Conservation (phyloP, 53 echinoderm and acorn worm genomes). For the Apostichopus leukothele region DNA sequence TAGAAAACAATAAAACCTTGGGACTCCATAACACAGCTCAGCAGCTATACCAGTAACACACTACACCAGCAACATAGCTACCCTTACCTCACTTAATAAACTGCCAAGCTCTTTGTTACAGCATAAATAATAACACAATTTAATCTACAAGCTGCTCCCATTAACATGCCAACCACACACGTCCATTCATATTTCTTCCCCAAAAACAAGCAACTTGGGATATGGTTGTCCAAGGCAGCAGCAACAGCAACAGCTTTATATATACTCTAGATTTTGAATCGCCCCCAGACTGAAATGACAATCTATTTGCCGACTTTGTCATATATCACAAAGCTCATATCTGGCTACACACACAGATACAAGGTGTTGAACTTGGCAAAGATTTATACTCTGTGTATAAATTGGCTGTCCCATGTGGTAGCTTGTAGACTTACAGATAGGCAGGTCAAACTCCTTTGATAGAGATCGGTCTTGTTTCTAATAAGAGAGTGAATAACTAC, state of each 20-base stretch:
- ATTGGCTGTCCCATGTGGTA: constrained; percentile 42
- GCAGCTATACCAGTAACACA: no score
- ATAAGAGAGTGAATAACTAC: not conserved
- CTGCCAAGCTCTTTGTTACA: not conserved
- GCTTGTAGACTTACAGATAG: not conserved
- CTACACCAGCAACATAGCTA: no score
- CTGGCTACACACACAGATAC: not conserved
- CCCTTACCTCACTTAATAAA: not conserved
- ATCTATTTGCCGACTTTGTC: constrained; percentile 8
- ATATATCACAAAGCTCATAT: not conserved
- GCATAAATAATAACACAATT: not conserved
- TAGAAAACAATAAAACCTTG: no score
- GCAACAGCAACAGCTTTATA: no score
- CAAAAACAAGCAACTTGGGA: constrained; percentile 23
- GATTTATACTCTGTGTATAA: constrained; percentile 20
- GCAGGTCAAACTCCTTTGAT: constrained; percentile 34
- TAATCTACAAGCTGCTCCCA: not conserved
- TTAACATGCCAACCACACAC: not conserved
- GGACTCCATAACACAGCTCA: no score
- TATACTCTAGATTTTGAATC: no score
- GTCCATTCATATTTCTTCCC: constrained; percentile 4
- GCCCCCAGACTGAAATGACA: not conserved
- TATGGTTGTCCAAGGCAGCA: not conserved
- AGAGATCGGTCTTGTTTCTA: not conserved
- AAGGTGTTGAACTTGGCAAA: constrained; percentile 36